Base-by-base conservation (phyloP, 1,140 invertebrate species). In the Zaprionus gabonicus region DNA sequence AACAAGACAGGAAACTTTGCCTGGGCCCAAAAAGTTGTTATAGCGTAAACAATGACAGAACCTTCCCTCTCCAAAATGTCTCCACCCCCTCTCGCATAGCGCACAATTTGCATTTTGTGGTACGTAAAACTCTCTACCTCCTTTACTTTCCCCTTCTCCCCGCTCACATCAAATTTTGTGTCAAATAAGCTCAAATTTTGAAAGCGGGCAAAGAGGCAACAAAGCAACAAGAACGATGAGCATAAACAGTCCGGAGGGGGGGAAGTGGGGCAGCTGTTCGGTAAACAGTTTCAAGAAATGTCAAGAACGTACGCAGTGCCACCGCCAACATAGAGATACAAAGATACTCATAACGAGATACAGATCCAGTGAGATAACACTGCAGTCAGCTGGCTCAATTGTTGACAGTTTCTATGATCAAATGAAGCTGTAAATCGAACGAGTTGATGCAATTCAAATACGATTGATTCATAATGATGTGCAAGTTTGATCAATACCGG, bases 171-270 rank as follows among this genome's bases (percentile, higher is more conserved):
- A 90, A 79, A 76, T 85, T 80, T 90, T 90, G 74, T 88, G 85
- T 90, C 85, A 90, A 88, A 90, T 90, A 87, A 88, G 84, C 84
- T 72, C 71, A 76, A 88, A 83, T 71, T 90, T 88, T 65, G 65
- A 72, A 84, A 70, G 70, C 81, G 67, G 55, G 53, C 49, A 79
- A 66, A 78, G 31, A 41, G 58, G 10, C 67, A 31, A 53, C 46
- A 62, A 13, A 31, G 38, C 46, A 62, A 13, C 55, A 53, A 46
- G n/a, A 17, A 46, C 2, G n/a, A 15, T 15, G 17, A 17, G n/a
- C 7, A 34, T 66, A 51, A 67, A 64, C 53, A 70, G 58, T 59
- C 63, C 71, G 2, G 41, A n/a, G 41, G 23, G 23, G 20, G 20
- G 20, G 20, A 20, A 17, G 31, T 10, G 62, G 46, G 77, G 58